Percentiles rank a stretch among this genome's conserved stretches.
phyloP scores from a whole-genome alignment of 2,113 vertebrate species.

The Rhagologus leucostigma region DNA sequence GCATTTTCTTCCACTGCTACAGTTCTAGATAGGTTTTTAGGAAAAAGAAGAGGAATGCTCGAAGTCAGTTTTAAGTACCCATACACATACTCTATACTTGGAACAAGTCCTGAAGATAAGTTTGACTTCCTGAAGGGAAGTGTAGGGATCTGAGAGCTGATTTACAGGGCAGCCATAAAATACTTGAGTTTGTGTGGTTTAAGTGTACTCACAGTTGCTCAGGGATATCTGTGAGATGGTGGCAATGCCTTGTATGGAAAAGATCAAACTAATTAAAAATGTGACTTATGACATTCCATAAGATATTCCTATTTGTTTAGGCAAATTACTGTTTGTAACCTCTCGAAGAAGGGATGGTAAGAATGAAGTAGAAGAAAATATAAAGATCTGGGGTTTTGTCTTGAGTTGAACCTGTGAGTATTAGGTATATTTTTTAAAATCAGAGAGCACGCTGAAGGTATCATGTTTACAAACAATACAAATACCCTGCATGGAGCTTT shows the following conservation, averaged over 20 bases:
- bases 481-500: background rate
- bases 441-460: background rate
- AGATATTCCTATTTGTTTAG: background rate
- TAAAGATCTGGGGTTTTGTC: background rate
- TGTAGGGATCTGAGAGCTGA: background rate
- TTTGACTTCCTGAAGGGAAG: constrained; percentile 9
- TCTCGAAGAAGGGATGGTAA: background rate
- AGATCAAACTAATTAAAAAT: background rate
- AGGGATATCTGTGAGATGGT: background rate
- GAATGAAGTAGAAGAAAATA: background rate
- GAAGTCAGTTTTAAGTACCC: background rate
- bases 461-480: background rate
- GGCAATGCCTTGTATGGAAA: background rate
- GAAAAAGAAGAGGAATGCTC: background rate
- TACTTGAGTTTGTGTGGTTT: background rate
- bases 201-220: background rate
- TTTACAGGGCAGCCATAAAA: background rate
- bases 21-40: background rate
- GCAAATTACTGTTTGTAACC: background rate
- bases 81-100: background rate
- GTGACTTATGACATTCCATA: background rate
- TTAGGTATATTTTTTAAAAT: background rate
- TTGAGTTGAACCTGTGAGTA: background rate
- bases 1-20: background rate
- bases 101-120: background rate